phyloP scores from a whole-genome alignment of 2,113 vertebrate species.

The Neopipo cinnamomea region DNA sequence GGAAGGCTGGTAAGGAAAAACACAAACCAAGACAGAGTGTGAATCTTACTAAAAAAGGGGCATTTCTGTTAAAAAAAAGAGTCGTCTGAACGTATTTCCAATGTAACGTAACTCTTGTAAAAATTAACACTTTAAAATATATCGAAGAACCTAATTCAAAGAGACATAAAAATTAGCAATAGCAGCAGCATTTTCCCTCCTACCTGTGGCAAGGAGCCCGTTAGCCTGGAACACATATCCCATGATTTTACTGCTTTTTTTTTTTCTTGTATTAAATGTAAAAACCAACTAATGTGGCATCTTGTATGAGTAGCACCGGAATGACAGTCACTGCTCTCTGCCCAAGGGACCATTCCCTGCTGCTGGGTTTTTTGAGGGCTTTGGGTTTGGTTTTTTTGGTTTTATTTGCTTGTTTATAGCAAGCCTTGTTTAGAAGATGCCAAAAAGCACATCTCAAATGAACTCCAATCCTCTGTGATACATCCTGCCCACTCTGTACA shows the following conservation, averaged over 20 bases:
- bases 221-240: not conserved
- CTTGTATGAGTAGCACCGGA: not conserved
- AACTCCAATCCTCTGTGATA: not conserved
- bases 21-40: not conserved
- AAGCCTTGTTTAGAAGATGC: not conserved
- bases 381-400: not conserved
- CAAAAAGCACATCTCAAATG: not conserved
- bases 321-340: not conserved
- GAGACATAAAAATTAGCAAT: not conserved
- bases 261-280: not conserved
- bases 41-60: not conserved
- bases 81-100: not conserved
- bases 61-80: not conserved
- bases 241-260: not conserved
- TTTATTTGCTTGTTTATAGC: not conserved
- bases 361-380: not conserved
- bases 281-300: not conserved
- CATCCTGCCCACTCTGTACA: not conserved
- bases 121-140: not conserved
- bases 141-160: not conserved
- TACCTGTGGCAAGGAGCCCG: not conserved
- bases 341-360: not conserved
- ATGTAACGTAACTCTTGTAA: not conserved
- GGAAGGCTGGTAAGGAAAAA: not conserved
- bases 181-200: not conserved